A percentile compares a stretch with the other conserved stretches of the same genome.
These are phyloP conservation scores for Paguma larvata DNA, from an alignment of 2,797 vertebrate species.

Conservation along the genomic window DNA sequence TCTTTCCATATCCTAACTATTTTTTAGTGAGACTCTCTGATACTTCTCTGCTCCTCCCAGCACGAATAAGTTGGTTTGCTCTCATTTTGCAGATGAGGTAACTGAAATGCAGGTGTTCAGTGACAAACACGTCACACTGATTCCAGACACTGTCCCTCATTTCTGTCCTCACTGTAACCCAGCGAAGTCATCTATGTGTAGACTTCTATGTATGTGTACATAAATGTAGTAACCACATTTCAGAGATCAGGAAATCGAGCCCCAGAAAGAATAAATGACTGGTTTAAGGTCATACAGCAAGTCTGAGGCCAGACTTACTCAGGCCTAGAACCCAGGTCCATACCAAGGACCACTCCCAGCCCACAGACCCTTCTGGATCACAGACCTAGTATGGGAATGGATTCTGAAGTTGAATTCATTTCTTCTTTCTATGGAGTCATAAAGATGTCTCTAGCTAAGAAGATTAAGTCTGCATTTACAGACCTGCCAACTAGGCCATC, in stretches of 20 bases:
- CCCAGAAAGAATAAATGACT: not conserved
- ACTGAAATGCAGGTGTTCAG: not conserved
- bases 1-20: not conserved
- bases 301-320: not conserved
- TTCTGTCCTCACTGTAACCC: not conserved
- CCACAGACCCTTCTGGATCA: not conserved
- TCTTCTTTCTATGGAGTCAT: constrained; percentile 78
- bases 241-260: not conserved
- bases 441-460: constrained; percentile 75
- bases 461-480: constrained; percentile 80
- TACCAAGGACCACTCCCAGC: not conserved
- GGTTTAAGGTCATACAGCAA: not conserved
- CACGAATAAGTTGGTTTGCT: not conserved
- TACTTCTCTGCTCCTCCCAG: too few species aligned
- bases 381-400: not conserved
- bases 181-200: not conserved
- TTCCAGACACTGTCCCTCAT: not conserved
- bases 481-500: constrained; percentile 55
- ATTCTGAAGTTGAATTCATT: constrained; percentile 79
- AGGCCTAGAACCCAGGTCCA: not conserved
- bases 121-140: not conserved
- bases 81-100: not conserved
- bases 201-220: too few species aligned
- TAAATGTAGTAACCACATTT: not conserved
- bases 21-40: not conserved